Evolutionary conservation across 2,113 vertebrate genomes (phyloP).

Genomic region (Arvicanthis niloticus): DNA sequence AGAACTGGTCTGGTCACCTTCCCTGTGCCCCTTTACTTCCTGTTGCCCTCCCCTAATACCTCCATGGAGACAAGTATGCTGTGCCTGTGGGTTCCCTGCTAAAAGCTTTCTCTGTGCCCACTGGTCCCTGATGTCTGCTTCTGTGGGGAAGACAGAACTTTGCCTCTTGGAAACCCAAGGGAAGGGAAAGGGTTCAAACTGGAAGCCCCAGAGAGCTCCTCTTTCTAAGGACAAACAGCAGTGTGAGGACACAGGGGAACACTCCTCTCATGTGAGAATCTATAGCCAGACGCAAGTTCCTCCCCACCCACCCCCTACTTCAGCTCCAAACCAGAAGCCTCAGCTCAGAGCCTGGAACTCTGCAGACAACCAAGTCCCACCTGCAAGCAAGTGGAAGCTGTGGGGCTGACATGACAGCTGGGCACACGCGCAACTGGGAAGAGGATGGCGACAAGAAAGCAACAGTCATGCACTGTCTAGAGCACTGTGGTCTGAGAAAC

Average conservation of each 20-base stretch:
- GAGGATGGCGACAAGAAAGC: not conserved
- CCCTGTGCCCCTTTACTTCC: not conserved
- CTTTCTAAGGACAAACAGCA: not conserved
- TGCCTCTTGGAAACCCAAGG: not conserved
- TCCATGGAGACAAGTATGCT: not conserved
- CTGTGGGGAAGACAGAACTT: not conserved
- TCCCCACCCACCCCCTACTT: accelerated
- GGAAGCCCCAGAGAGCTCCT: not conserved
- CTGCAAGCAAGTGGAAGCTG: not conserved
- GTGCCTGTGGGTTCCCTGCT: not conserved
- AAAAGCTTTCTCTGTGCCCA: not conserved
- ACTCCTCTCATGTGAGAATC: not conserved
- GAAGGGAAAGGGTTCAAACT: not conserved
- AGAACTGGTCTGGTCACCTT: not conserved
- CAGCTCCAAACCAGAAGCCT: not conserved
- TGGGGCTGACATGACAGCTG: not conserved
- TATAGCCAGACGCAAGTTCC: not conserved
- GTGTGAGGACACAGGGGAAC: not conserved
- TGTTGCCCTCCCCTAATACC: not conserved
- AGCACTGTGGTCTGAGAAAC: not conserved
- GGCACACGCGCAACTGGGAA: not conserved
- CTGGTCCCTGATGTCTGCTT: not conserved
- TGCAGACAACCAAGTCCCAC: not conserved
- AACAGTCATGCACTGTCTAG: not conserved
- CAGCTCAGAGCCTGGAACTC: not conserved